Evolutionary conservation across 2,113 vertebrate genomes (phyloP).

Genomic region (Dromaius novaehollandiae): DNA sequence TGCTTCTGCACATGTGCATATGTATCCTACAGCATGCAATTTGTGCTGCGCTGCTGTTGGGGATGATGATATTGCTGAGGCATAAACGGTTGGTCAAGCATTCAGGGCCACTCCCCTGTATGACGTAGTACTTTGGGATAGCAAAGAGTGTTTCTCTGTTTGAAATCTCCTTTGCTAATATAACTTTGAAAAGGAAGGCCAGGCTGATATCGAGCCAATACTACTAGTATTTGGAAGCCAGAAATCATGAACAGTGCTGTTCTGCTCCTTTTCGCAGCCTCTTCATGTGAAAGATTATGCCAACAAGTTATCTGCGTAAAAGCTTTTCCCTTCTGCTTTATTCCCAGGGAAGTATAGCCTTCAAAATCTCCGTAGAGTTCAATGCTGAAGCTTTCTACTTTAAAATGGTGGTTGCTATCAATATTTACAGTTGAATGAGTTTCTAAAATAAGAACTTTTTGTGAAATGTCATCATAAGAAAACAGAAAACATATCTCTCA

Average conservation of each 20-base stretch:
- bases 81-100: background rate
- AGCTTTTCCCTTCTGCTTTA: background rate
- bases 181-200: background rate
- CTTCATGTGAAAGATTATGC: background rate
- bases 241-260: background rate
- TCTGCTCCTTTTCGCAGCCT: background rate
- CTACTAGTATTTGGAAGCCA: background rate
- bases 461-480: background rate
- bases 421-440: background rate
- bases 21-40: background rate
- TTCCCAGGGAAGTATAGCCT: background rate
- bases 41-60: background rate
- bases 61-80: background rate
- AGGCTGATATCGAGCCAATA: background rate
- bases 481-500: background rate
- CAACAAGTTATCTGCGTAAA: background rate
- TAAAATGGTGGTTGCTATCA: background rate
- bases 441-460: background rate
- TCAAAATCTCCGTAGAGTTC: background rate
- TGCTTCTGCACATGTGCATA: fast-evolving
- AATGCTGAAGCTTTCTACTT: background rate
- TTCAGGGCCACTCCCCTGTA: background rate
- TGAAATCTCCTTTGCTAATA: background rate
- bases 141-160: background rate
- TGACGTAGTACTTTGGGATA: background rate